phyloP scores from a whole-genome alignment of 2,113 vertebrate species.

The Podarcis raffonei region DNA sequence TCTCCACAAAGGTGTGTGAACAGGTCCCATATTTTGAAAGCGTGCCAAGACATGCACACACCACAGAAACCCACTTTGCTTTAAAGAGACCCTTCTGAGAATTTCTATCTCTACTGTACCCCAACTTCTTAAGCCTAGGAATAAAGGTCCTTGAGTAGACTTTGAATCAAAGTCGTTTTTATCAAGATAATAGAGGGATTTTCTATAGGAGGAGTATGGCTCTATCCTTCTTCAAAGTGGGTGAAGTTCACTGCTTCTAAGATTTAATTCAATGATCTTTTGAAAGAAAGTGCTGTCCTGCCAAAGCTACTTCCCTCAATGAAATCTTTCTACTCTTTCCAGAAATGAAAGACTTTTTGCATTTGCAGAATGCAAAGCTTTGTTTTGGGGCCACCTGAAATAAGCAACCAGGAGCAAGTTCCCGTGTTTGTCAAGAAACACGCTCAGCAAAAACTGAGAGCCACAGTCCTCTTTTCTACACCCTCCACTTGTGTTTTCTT shows the following conservation, averaged over 20 bases:
- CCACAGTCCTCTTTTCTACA: not conserved
- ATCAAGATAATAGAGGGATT: not conserved
- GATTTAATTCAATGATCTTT: slow-evolving; percentile 15
- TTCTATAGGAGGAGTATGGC: not conserved
- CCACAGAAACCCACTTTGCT: not conserved
- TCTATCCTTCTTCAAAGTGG: not conserved
- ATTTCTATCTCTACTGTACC: not conserved
- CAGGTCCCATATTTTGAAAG: slow-evolving; percentile 22
- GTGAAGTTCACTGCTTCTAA: not conserved
- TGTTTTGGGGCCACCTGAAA: too few relatives aligned
- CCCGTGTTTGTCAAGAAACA: not conserved
- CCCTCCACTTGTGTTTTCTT: not conserved
- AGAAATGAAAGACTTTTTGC: too few relatives aligned
- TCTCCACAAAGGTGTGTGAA: slow-evolving; percentile 9
- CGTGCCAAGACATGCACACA: not conserved
- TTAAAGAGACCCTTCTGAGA: slow-evolving; percentile 24
- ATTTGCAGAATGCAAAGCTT: too few relatives aligned
- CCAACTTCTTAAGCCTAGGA: slow-evolving; percentile 22
- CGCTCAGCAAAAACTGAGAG: not conserved
- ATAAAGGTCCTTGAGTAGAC: slow-evolving; percentile 29
- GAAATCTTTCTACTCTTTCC: not conserved
- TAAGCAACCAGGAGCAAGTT: too few relatives aligned
- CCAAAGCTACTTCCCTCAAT: not conserved
- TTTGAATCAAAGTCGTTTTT: slow-evolving; percentile 18
- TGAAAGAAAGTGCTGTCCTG: not conserved